Evolutionary conservation across 2,113 vertebrate genomes (phyloP).

Genomic region (Lasiurus cinereus): DNA sequence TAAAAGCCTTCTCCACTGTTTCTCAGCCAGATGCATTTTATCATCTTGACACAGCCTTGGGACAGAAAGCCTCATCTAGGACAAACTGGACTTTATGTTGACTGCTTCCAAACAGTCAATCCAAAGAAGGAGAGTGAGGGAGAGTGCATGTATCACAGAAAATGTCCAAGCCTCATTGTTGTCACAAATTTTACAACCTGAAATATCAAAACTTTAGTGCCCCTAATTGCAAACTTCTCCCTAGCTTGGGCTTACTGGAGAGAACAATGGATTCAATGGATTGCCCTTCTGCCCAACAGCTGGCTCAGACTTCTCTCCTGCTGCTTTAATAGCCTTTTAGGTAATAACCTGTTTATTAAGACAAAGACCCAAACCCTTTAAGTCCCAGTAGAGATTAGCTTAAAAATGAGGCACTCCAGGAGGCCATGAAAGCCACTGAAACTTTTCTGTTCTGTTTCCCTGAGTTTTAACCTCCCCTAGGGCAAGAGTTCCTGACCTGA

Average conservation of each 20-base stretch:
- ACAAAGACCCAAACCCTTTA: conserved; percentile 75
- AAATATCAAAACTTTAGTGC: conserved; percentile 42
- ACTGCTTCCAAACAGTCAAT: conserved; percentile 15
- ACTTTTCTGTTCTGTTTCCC: conserved; percentile 29
- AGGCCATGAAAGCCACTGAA: conserved; percentile 23
- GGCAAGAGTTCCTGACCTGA: not conserved
- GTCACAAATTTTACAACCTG: conserved; percentile 10
- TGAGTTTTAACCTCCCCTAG: not conserved
- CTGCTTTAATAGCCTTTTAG: conserved; percentile 74
- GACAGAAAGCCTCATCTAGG: conserved; percentile 46
- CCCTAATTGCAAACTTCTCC: not conserved
- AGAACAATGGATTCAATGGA: not conserved
- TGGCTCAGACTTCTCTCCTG: conserved; percentile 72
- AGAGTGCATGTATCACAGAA: conserved; percentile 47
- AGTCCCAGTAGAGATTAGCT: conserved; percentile 64
- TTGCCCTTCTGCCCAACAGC: conserved; percentile 61
- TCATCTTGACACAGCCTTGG: conserved; percentile 63
- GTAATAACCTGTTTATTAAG: conserved; percentile 79
- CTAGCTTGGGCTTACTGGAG: not conserved
- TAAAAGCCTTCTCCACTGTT: conserved; percentile 38
- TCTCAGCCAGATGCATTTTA: conserved; percentile 40
- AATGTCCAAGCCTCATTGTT: not conserved
- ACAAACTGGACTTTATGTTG: not conserved
- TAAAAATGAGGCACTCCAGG: conserved; percentile 70
- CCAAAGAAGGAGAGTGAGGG: not conserved